Percentiles rank a stretch among this genome's conserved stretches.
phyloP scores from a whole-genome alignment of 2,888 invertebrate species.

The Cremastinae sp. region DNA sequence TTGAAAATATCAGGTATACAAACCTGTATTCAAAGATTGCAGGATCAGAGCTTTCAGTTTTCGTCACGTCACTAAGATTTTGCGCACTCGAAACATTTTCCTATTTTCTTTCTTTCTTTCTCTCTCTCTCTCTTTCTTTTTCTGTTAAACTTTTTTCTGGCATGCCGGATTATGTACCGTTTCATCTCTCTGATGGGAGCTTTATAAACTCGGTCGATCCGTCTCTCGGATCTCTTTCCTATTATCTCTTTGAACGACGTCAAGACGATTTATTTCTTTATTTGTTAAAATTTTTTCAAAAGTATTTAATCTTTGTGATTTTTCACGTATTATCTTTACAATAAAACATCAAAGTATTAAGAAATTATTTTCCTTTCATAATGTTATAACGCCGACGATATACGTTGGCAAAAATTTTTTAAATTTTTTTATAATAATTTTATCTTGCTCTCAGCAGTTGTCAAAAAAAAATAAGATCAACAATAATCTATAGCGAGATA shows the following conservation, averaged over 20 bases:
- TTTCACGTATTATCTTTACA: no score
- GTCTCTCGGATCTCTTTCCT: constrained; percentile 4
- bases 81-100: constrained; percentile 22
- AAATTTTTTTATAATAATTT: no score
- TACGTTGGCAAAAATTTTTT: no score
- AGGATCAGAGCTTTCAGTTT: constrained; percentile 31
- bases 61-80: constrained; percentile 7
- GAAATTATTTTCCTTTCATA: no score
- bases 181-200: constrained; percentile 7
- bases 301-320: constrained; percentile 27
- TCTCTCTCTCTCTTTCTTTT: constrained; percentile 7
- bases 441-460: constrained; percentile 21
- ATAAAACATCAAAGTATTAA: no score
- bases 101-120: constrained; percentile 19
- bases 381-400: no score
- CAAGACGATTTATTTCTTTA: constrained; percentile 8
- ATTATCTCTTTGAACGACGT: not conserved
- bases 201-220: constrained; percentile 8
- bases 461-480: not conserved
- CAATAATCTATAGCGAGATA: not conserved
- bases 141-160: constrained; percentile 63
- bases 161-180: constrained; percentile 64
- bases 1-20: not conserved
- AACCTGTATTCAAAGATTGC: not conserved
- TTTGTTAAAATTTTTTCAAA: not conserved